Conservation (phyloP, 2,113 vertebrate genomes). For the Ceuthmochares aereus region DNA sequence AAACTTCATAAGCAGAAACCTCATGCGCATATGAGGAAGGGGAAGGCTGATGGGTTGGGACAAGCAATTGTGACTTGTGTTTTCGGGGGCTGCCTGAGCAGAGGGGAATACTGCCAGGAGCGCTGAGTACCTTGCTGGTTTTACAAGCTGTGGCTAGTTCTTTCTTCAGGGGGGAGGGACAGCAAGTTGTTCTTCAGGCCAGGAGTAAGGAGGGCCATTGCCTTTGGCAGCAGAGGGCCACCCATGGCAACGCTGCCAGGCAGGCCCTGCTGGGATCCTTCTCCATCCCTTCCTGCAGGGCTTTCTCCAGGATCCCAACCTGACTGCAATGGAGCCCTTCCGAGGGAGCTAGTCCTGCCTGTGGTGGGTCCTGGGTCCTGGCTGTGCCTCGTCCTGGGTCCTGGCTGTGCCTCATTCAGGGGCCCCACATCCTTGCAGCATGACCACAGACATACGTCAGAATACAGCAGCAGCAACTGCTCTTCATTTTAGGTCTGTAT, state of each 20-base stretch:
- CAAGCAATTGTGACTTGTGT: not conserved
- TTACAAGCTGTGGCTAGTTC: not conserved
- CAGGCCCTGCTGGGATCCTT: not conserved
- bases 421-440: not conserved
- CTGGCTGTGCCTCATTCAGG: too few relatives aligned
- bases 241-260: rapidly evolving
- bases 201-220: not conserved
- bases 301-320: not conserved
- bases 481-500: not conserved
- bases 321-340: rapidly evolving
- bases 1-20: not conserved
- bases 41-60: not conserved
- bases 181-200: not conserved
- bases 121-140: not conserved
- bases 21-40: not conserved
- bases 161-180: not conserved
- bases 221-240: not conserved
- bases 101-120: not conserved
- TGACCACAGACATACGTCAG: not conserved
- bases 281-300: not conserved
- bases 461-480: not conserved
- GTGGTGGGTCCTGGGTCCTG: not conserved
- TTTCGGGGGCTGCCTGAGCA: not conserved
- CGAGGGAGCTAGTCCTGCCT: not conserved
- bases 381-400: rapidly evolving